Evolutionary conservation across 2,888 invertebrate genomes (phyloP), one percentile per base, ranked within the genome.

Genomic region (Norana najaformis): DNA sequence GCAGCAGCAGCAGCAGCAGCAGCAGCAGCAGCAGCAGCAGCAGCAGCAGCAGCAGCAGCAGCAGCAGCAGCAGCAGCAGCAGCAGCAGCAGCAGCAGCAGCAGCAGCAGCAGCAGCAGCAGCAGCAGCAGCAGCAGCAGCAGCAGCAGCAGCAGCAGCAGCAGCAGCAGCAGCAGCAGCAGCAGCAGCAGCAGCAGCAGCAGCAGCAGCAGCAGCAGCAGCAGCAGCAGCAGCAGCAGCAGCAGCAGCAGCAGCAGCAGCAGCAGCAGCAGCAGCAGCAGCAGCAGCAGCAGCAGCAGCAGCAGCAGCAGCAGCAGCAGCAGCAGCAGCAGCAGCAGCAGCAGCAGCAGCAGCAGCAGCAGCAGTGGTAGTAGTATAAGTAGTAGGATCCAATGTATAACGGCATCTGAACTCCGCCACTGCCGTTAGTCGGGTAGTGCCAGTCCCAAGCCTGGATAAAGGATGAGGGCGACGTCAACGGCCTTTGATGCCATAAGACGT

Each of bases 1-100:
- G 82, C 20, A 69, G 82, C 20, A 69, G 82, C 20, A 69, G 82
- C 20, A 69, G 88, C 23, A 34, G 35, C 23, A 88, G 88, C 23
- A 88, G 88, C 23, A 88, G 88, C 23, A 88, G 88, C 23, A 88
- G 88, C 23, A 88, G 88, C 23, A 88, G 88, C 23, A 88, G 88
- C 23, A 88, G 88, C 23, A 88, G 88, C 23, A 88, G 88, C 23
- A 88, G 88, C 23, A 88, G 88, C 23, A 88, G 88, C 23, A 88
- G 88, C 23, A 88, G 88, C 23, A 88, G 88, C 23, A 88, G 88
- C 23, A 88, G 88, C 23, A 88, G 35, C 18, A 88, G 88, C 23
- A 88, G 88, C 23, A 88, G 88, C 23, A 88, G 88, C 23, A 88
- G 88, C 23, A 88, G 88, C 23, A 88, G 88, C 23, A 88, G 88